Base-by-base conservation (phyloP, 2,113 vertebrate genomes). In the Bambusicola thoracicus region DNA sequence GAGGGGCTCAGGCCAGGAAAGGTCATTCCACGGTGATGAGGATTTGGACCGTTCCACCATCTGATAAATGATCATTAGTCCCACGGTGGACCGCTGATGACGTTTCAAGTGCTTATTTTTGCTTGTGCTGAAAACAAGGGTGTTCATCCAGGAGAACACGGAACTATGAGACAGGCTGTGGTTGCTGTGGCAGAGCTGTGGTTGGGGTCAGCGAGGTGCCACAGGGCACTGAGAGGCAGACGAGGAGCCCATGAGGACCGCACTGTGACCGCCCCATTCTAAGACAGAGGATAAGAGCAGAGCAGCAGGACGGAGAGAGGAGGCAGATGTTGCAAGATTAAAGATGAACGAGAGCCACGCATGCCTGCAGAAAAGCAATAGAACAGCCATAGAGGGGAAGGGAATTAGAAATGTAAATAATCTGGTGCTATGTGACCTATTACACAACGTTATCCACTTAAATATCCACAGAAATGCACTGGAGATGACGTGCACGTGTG, bases 301-400 rank as follows among this genome's bases (percentile, higher is more conserved):
- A 89, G 59, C 44, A 93, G 59, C 55, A 36, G 66, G 34, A 81
- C 1, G 55, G 56, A 75, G 40, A 55, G 74, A 25, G 38, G 77
- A 27, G 84, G 81, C 85, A 90, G 88, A 86, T 89, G 92, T 67
- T 80, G 67, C 58, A 82, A 91, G 90, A 89, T 82, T 82, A 89
- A 89, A 89, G 78, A 75, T 48, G 77, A 72, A 51, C 24, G 51
- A 51, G 76, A 85, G 41, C 63, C 59, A 53, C 6, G 14, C 0
- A 0, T n/a, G 49, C 59, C 73, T 66, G 73, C 80, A 90, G 83
- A 93, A 88, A 70, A 76, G 51, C 79, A 68, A 68, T 55, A 55
- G 53, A 90, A 77, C 55, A 58, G 49, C 67, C 14, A 38, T 22
- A 74, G 66, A 83, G 81, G 58, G 55, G 67, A 70, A 81, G 40